Evolutionary conservation across 2,797 vertebrate genomes (phyloP).

Genomic region (Platalea minor): DNA sequence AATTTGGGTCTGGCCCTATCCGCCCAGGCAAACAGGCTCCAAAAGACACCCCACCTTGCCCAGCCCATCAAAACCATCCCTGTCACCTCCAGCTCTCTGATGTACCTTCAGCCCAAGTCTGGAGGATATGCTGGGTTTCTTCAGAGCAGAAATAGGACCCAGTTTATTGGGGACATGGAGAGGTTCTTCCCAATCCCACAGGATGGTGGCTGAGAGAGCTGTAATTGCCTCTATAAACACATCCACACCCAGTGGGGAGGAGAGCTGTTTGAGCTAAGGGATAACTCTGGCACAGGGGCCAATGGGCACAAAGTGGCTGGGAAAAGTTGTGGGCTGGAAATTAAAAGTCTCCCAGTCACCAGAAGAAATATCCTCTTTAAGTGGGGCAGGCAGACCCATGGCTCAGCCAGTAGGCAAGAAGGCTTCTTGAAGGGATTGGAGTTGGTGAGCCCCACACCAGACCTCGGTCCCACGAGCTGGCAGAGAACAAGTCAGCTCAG

Average conservation of each 20-base stretch:
- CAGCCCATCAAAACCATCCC: not conserved
- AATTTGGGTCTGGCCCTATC: not conserved
- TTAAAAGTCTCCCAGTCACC: not conserved
- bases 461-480: not conserved
- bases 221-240: not conserved
- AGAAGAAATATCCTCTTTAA: not conserved
- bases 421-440: not conserved
- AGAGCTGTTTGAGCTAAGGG: not conserved
- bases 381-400: not conserved
- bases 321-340: not conserved
- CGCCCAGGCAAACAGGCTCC: not conserved
- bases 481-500: not conserved
- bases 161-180: not conserved
- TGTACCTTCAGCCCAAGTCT: not conserved
- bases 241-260: fast-evolving
- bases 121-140: not conserved
- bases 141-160: not conserved
- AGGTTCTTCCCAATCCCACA: not conserved
- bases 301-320: not conserved
- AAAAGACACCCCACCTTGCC: not conserved
- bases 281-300: not conserved
- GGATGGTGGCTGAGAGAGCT: not conserved
- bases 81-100: not conserved
- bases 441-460: not conserved
- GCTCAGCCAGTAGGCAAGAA: not conserved